Base-by-base conservation (phyloP, 2,888 invertebrate genomes). In the Ochropacha duplaris region DNA sequence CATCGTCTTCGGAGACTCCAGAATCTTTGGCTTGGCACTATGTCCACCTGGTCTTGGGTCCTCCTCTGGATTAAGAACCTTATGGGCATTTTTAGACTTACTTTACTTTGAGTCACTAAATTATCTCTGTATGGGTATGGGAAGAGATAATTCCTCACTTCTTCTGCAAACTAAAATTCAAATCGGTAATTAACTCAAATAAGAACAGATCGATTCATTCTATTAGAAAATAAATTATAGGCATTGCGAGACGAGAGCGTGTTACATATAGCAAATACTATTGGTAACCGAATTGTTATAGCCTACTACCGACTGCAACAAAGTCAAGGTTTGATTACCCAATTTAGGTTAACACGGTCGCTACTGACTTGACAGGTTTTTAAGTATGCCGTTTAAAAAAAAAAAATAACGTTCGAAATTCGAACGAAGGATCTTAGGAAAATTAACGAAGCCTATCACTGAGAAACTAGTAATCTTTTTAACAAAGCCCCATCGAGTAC, bases 321-420 rank as follows among this genome's bases (percentile, higher is more conserved):
- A 71, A 68, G 71, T 71, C 73, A 71, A 68, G 71, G 71, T 66
- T 71, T 71, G 50, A 68, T 70, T 63, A 34, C 52, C 52, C 52
- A 60, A 68, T 70, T 70, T 66, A 66, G 56, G 51, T 54, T 31
- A 54, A 56, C 62, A 61, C 68, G 66, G 62, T 58, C 63, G 49
- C 19, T 39, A 57, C 58, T 59, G 22, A 49, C 57, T 50, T 57
- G 55, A 22, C 44, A 58, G 56, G 49, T 62, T 57, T 65, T 50
- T 56, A 62, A 59, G 26, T 54, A 39, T 52, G 54, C 57, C 52
- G 49, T 28, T n/a, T n/a, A 44, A 44, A 44, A 34, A 50, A 36
- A 50, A 39, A 39, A 39, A 55, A 55, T 49, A 49, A 55, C 55
- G 31, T 55, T 55, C 49, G 49, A 55, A 55, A 31, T 55, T 49